Percentiles rank a stretch among this genome's conserved stretches.
Conservation (phyloP, 2,888 invertebrate genomes). For the Plutella xylostella region DNA sequence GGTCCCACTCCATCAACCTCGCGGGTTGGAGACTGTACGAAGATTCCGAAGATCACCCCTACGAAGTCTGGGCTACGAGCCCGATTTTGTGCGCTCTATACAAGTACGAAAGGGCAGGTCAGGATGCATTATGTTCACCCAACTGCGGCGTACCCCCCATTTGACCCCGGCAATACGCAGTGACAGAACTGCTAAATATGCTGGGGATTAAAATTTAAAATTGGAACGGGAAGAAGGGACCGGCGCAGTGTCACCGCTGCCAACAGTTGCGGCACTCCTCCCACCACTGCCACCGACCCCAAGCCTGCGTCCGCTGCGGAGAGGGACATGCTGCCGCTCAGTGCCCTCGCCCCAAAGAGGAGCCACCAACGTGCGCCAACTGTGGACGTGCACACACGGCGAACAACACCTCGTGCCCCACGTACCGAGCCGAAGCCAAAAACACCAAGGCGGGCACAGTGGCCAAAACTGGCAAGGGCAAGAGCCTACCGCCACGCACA, state of each 20-base stretch:
- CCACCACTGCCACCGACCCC: background rate
- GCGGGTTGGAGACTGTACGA: too few species aligned
- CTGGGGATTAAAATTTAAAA: background rate
- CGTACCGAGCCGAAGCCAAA: too few species aligned
- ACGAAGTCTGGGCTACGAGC: background rate
- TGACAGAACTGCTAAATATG: slow-evolving; percentile 7
- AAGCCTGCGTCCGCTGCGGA: background rate
- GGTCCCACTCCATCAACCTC: too few species aligned
- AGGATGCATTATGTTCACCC: slow-evolving; percentile 1
- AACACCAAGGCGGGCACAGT: too few species aligned
- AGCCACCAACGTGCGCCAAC: too few species aligned
- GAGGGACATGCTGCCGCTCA: too few species aligned
- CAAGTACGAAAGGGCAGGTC: slow-evolving; percentile 16
- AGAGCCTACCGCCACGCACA: too few species aligned
- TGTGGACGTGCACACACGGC: background rate
- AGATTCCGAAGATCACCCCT: too few species aligned
- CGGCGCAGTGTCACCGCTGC: background rate
- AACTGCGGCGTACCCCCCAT: background rate
- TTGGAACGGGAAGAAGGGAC: too few species aligned
- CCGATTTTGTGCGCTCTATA: background rate
- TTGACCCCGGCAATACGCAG: background rate
- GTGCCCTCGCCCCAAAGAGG: too few species aligned
- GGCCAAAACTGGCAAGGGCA: too few species aligned
- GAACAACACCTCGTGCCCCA: too few species aligned
- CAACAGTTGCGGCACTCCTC: background rate